Evolutionary conservation across 2,888 invertebrate species (phyloP).

Genomic region (Drosophila anomalata): DNA sequence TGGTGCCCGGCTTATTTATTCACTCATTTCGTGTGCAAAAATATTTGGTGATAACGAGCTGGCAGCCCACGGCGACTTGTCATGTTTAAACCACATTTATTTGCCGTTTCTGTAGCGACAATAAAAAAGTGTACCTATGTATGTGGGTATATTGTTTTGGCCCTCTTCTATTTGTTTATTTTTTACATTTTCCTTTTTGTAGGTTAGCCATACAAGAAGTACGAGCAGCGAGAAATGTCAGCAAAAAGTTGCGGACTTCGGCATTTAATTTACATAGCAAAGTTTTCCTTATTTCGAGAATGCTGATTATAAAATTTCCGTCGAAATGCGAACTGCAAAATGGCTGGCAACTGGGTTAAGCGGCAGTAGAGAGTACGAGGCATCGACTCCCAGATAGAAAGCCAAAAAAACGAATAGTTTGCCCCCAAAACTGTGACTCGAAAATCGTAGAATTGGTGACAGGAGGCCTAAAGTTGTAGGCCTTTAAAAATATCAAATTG

Average conservation of each 20-base stretch:
- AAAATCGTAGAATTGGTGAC: constrained; percentile 7
- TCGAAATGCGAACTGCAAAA: constrained; percentile 35
- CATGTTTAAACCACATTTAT: constrained; percentile 79
- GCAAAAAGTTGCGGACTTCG: constrained; percentile 68
- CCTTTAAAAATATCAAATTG: neutral
- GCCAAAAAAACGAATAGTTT: constrained; percentile 25
- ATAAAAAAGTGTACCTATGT: constrained; percentile 54
- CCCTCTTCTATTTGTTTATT: constrained; percentile 3
- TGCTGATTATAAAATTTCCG: constrained; percentile 70
- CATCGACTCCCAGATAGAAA: constrained; percentile 59
- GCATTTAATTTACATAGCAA: constrained; percentile 78
- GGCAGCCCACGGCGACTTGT: constrained; percentile 67
- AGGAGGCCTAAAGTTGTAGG: constrained; percentile 35
- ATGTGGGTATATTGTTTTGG: constrained; percentile 19
- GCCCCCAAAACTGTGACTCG: constrained; percentile 11
- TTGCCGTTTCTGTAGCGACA: constrained; percentile 53
- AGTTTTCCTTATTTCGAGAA: constrained; percentile 64
- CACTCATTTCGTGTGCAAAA: constrained; percentile 78
- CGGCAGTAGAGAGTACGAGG: constrained; percentile 41
- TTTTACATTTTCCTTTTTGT: constrained; percentile 28
- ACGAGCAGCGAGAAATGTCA: constrained; percentile 44
- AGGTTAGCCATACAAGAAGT: constrained; percentile 40
- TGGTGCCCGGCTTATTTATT: constrained; percentile 64
- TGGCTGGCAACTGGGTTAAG: constrained; percentile 64
- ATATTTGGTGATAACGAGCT: constrained; percentile 79